These are phyloP conservation scores for Sterna hirundo DNA, from an alignment of 2,113 vertebrate species.

Conservation along the genomic window DNA sequence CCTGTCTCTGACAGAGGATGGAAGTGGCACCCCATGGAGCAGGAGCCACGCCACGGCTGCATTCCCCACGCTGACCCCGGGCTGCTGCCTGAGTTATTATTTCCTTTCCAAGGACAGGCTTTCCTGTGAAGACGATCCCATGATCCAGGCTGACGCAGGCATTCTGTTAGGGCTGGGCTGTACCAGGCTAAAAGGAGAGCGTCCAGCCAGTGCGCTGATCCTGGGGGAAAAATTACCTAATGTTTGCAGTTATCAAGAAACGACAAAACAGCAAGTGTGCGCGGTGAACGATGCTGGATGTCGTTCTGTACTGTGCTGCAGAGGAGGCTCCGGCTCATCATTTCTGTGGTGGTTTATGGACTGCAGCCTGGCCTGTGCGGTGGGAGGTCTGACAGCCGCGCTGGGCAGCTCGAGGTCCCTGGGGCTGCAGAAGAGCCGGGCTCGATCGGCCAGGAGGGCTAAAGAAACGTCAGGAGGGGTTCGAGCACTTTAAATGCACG, in stretches of 20 bases:
- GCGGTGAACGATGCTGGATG: rapidly evolving
- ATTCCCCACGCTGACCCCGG: rapidly evolving
- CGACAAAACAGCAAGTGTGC: rapidly evolving
- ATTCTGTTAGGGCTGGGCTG: not conserved
- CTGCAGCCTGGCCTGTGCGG: rapidly evolving
- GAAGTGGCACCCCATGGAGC: not conserved
- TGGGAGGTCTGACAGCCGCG: rapidly evolving
- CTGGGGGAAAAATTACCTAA: not conserved
- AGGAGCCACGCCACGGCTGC: rapidly evolving
- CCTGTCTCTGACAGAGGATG: not conserved
- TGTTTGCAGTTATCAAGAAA: rapidly evolving
- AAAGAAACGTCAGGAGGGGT: not conserved
- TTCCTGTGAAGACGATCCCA: not conserved
- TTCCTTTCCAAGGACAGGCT: not conserved
- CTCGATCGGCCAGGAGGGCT: not conserved
- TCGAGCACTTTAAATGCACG: rapidly evolving
- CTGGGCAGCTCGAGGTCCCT: not conserved
- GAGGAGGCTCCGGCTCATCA: rapidly evolving
- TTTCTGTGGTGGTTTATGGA: rapidly evolving
- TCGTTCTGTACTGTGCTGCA: rapidly evolving
- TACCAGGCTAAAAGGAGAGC: not conserved
- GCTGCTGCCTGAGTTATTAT: not conserved
- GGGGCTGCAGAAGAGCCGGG: not conserved
- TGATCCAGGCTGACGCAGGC: not conserved
- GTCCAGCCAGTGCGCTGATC: rapidly evolving